These are phyloP conservation scores for Drosophila parthenogenetica DNA, from an alignment of 2,888 invertebrate genomes.

Conservation along the genomic window DNA sequence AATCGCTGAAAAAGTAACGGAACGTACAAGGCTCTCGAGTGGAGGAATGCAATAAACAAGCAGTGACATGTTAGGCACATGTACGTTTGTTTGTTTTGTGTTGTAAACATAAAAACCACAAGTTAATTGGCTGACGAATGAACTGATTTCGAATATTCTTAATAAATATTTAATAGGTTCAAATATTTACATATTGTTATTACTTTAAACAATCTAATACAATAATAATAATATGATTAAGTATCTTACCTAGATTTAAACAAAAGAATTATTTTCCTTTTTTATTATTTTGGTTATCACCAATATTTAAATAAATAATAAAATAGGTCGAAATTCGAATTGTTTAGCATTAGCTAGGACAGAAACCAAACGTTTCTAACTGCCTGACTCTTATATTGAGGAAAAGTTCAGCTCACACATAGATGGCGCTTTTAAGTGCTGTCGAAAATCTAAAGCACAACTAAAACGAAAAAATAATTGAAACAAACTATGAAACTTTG, in stretches of 20 bases:
- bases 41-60: constrained; percentile 38
- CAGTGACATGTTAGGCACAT: constrained; percentile 18
- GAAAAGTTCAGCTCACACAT: not conserved
- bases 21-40: not conserved
- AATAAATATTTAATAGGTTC: too few species aligned
- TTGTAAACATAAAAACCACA: too few species aligned
- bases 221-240: too few species aligned
- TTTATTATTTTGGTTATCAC: too few species aligned
- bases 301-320: not conserved
- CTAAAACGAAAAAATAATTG: not conserved
- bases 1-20: constrained; percentile 5
- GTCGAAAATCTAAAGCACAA: not conserved
- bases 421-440: constrained; percentile 33
- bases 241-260: too few species aligned
- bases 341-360: not conserved
- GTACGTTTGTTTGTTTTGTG: not conserved
- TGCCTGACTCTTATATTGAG: constrained; percentile 13
- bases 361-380: constrained; percentile 30
- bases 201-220: too few species aligned
- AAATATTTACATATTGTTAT: too few species aligned
- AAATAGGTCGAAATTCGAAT: not conserved
- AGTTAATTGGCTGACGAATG: constrained; percentile 24
- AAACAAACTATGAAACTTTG: not conserved
- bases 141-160: not conserved
- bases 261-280: too few species aligned